Percentiles rank a stretch among this genome's conserved stretches.
Conservation (phyloP, 2,888 invertebrate genomes). For the Plebejus anna region DNA sequence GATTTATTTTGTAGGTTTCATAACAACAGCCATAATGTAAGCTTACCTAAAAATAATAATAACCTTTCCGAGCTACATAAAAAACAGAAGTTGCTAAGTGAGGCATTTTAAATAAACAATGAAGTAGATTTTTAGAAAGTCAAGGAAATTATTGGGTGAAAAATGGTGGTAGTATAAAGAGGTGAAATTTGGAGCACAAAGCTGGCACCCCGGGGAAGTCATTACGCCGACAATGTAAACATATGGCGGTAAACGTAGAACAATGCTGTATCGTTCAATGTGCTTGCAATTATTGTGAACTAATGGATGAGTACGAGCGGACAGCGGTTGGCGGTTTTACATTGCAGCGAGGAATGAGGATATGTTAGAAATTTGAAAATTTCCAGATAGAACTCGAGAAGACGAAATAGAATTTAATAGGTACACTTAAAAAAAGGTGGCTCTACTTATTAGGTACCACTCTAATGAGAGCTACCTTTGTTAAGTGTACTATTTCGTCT, state of each 20-base stretch:
- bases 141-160: constrained; percentile 29
- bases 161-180: constrained; percentile 38
- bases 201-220: constrained; percentile 47
- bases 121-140: constrained; percentile 1
- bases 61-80: background rate
- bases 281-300: constrained; percentile 55
- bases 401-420: too few species aligned
- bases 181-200: constrained; percentile 39
- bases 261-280: constrained; percentile 59
- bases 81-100: background rate
- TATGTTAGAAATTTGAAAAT: too few species aligned
- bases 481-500: too few species aligned
- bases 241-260: constrained; percentile 58
- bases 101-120: background rate
- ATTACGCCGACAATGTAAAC: constrained; percentile 56
- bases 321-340: constrained; percentile 33
- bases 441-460: background rate
- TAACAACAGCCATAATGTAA: background rate
- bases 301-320: constrained; percentile 46
- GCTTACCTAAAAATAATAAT: background rate
- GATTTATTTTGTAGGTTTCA: background rate
- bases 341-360: background rate
- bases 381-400: too few species aligned
- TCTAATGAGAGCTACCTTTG: background rate
- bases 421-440: too few species aligned